Conservation (phyloP, 2,113 vertebrate species). For the Urocynchramus pylzowi region DNA sequence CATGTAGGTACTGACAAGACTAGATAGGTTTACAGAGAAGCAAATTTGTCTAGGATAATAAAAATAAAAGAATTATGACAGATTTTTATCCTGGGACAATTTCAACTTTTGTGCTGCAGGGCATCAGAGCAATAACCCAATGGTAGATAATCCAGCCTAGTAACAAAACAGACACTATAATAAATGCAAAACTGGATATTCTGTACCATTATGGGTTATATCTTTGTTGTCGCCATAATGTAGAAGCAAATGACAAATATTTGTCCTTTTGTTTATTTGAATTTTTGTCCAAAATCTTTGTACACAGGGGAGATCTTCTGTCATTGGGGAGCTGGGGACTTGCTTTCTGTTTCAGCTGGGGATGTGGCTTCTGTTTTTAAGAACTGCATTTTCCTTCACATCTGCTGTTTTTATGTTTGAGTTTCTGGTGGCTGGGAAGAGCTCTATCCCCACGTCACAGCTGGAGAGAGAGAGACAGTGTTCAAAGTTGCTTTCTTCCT, state of each 20-base stretch:
- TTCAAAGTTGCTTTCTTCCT: background rate
- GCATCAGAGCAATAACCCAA: background rate
- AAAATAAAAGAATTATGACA: background rate
- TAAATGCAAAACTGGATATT: background rate
- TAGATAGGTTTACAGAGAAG: background rate
- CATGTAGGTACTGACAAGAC: background rate
- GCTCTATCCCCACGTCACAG: background rate
- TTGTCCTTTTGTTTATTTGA: background rate
- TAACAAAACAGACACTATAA: background rate
- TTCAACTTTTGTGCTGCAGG: background rate
- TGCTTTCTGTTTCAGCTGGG: background rate
- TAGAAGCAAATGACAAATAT: background rate
- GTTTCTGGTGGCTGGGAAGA: background rate
- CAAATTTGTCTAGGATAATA: background rate
- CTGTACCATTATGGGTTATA: background rate
- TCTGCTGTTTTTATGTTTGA: background rate
- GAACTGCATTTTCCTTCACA: background rate
- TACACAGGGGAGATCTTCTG: background rate
- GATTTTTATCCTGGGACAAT: background rate
- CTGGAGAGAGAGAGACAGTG: background rate
- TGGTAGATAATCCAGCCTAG: background rate
- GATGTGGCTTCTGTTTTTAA: background rate
- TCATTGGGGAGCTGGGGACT: accelerated
- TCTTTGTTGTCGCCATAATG: background rate
- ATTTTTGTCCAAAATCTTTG: background rate